Evolutionary conservation across 2,888 invertebrate genomes (phyloP), one percentile per base, ranked within the genome.

Genomic region (Phyllotreta striolata): DNA sequence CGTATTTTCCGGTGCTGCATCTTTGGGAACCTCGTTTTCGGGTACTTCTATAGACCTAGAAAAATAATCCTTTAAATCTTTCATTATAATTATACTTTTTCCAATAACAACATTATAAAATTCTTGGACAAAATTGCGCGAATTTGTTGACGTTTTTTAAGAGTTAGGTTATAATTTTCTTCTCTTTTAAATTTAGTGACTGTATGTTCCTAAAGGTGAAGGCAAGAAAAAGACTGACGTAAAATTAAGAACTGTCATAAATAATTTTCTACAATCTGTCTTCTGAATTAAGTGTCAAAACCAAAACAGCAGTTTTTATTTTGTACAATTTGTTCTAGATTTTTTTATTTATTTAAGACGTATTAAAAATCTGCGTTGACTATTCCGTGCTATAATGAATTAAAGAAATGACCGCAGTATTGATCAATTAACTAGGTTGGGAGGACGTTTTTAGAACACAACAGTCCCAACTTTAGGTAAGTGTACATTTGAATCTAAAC

Each of bases 51-150:
- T 47, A 6, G 73, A 66, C 47, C 68, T 72, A 34, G 66, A 13
- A 68, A 74, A 72, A 59, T 74, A 73, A 43, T 69, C 64, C 6
- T 69, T 70, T 55, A 74, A 61, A 59, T 69, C 68, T 41, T 64
- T 69, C 69, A 69, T 69, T 44, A 39, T 43, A 12, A 47, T 12
- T 37, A 39, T 47, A 24, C 3, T 9, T 37, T 35, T 51, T 9
- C 6, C 1, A 7, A 34, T 6, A 35, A 13, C 35, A 6, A 6
- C 10, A 6, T n/a, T 35, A 12, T n/a, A n/a, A n/a, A n/a, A 24
- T 24, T 24, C 4, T 24, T 24, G 24, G 24, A 47, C 39, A 57
- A 24, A 43, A 6, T 47, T 47, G 38, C 57, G 57, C 57, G 47
- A 47, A 57, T 47, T 43, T 10, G 6, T 43, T 55, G 13, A 49